phyloP scores from a whole-genome alignment of 2,113 vertebrate genomes.

The Catharus bicknelli region DNA sequence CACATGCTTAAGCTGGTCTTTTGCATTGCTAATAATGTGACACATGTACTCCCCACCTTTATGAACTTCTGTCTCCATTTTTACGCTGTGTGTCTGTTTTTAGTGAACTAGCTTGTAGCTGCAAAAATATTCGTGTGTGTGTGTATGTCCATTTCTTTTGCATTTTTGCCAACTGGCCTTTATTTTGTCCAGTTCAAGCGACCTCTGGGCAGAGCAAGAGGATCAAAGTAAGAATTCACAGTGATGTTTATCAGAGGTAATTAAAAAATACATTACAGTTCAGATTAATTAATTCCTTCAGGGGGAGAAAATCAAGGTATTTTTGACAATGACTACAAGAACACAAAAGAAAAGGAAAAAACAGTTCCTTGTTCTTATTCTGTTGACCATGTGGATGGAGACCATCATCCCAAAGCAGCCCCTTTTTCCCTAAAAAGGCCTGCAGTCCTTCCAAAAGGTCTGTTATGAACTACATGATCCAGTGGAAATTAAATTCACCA shows the following conservation, averaged over 20 bases:
- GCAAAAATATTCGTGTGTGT: slow-evolving; percentile 57
- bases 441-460: not conserved
- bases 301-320: not conserved
- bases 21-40: slow-evolving; percentile 81
- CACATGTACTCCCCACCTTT: slow-evolving; percentile 45
- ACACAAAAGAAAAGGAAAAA: not conserved
- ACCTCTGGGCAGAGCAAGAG: not conserved
- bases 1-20: slow-evolving; percentile 93
- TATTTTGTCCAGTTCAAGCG: slow-evolving; percentile 40
- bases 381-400: not conserved
- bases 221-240: slow-evolving; percentile 23
- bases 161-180: slow-evolving; percentile 57
- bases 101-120: slow-evolving; percentile 68
- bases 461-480: rapidly evolving
- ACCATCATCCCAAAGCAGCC: not conserved
- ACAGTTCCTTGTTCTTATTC: not conserved
- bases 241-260: not conserved
- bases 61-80: slow-evolving; percentile 73
- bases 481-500: not conserved
- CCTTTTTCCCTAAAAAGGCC: not conserved
- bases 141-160: slow-evolving; percentile 20
- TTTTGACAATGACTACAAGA: not conserved
- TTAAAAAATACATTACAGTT: not conserved
- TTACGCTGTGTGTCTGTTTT: slow-evolving; percentile 69
- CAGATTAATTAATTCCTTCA: not conserved